Evolutionary conservation across 1,140 invertebrate genomes (phyloP).

Genomic region (Pseudoatta argentina): DNA sequence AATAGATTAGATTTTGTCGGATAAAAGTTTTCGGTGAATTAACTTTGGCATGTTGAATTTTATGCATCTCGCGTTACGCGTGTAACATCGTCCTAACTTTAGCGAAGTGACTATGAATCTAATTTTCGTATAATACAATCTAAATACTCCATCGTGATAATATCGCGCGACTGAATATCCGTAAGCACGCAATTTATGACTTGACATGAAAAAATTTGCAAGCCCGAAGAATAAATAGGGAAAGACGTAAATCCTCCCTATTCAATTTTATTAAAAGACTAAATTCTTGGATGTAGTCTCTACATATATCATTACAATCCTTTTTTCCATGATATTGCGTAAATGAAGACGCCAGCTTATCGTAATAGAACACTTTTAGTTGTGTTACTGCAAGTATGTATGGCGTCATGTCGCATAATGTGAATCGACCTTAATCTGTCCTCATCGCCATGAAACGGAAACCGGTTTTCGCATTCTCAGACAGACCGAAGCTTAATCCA

Average conservation of each 20-base stretch:
- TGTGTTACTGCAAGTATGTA: neutral
- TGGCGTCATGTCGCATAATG: conserved; percentile 49
- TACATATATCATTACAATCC: neutral
- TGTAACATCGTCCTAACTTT: neutral
- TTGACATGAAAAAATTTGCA: neutral
- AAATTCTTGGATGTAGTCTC: neutral
- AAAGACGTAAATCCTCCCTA: neutral
- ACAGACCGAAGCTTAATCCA: conserved; percentile 64
- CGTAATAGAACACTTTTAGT: neutral
- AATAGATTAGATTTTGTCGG: conserved; percentile 2
- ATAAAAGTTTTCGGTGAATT: conserved; percentile 1
- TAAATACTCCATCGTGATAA: neutral
- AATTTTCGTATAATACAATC: conserved; percentile 5
- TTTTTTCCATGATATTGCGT: neutral
- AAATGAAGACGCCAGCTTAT: conserved; percentile 10
- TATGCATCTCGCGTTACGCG: conserved; percentile 17
- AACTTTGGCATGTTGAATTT: neutral
- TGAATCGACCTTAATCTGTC: conserved; percentile 54
- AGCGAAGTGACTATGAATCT: neutral
- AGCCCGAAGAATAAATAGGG: neutral
- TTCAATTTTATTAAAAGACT: neutral
- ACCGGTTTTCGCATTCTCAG: conserved; percentile 76
- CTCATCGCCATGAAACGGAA: conserved; percentile 60
- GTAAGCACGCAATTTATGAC: neutral
- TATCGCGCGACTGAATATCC: neutral